A percentile compares a stretch with the other conserved stretches of the same genome.
Conservation (phyloP, 2,113 vertebrate species). For the Charadrius vociferus region DNA sequence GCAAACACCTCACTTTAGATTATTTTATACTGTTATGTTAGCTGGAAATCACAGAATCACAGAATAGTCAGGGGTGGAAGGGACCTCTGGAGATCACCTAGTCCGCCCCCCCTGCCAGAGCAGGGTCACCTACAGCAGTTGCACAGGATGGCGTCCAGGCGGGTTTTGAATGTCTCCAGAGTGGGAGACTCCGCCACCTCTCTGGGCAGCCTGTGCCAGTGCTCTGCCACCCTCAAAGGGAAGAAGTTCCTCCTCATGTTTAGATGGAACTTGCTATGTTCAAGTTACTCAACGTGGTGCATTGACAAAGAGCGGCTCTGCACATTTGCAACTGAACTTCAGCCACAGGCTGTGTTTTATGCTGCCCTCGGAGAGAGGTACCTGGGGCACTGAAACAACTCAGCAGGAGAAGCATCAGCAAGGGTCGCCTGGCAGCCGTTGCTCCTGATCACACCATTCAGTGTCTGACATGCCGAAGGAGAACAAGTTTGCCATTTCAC, state of each 20-base stretch:
- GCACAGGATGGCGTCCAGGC: too few species aligned
- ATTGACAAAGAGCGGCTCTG: not conserved
- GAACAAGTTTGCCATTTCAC: not conserved
- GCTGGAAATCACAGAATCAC: not conserved
- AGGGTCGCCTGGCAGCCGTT: not conserved
- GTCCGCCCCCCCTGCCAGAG: too few species aligned
- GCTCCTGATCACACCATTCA: not conserved
- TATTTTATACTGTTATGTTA: not conserved
- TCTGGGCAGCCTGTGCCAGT: too few species aligned
- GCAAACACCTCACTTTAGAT: not conserved
- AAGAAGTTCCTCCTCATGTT: too few species aligned
- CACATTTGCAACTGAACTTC: not conserved
- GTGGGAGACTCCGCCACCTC: too few species aligned
- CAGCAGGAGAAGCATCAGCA: not conserved
- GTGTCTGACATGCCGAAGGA: not conserved
- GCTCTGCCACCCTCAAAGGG: too few species aligned
- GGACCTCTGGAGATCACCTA: too few species aligned
- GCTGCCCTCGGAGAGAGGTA: not conserved
- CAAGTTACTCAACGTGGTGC: not conserved
- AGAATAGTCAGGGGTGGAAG: too few species aligned
- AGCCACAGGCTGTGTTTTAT: not conserved
- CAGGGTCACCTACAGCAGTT: too few species aligned
- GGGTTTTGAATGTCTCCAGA: too few species aligned
- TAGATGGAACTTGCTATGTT: too few species aligned
- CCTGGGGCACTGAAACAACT: not conserved